These are phyloP conservation scores for Megaustenia siamemsis DNA, from an alignment of 2,888 invertebrate genomes.

Conservation along the genomic window DNA sequence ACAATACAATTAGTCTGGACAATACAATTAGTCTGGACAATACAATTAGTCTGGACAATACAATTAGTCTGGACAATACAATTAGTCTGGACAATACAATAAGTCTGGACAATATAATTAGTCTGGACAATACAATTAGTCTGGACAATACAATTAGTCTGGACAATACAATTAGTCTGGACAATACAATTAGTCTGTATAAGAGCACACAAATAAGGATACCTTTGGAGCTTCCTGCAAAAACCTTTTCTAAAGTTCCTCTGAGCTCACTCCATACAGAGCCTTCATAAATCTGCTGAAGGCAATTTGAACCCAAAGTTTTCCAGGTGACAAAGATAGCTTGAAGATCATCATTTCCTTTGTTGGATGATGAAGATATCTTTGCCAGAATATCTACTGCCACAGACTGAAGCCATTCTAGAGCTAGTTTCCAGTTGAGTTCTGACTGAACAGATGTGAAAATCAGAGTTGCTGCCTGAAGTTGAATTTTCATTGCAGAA, in stretches of 20 bases:
- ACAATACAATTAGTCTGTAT: too few species aligned
- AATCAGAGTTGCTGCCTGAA: constrained; percentile 52
- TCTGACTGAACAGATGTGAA: constrained; percentile 49
- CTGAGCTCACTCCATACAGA: constrained; percentile 6
- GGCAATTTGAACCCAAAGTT: background rate
- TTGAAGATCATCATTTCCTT: background rate
- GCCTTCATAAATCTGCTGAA: constrained; percentile 31
- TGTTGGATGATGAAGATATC: background rate
- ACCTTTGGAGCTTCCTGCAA: constrained; percentile 35
- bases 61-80: too few species aligned
- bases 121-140: too few species aligned
- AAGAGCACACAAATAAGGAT: background rate
- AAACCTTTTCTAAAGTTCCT: constrained; percentile 13
- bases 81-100: too few species aligned
- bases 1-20: too few species aligned
- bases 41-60: too few species aligned
- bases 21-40: too few species aligned
- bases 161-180: too few species aligned
- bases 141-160: too few species aligned
- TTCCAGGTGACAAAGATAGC: constrained; percentile 6
- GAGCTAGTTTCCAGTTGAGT: constrained; percentile 48
- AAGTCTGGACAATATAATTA: too few species aligned
- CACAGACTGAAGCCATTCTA: constrained; percentile 50
- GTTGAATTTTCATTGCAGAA: constrained; percentile 1
- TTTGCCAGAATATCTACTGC: background rate